Conservation (phyloP, 2,888 invertebrate genomes). For the Ferrisia virgata region DNA sequence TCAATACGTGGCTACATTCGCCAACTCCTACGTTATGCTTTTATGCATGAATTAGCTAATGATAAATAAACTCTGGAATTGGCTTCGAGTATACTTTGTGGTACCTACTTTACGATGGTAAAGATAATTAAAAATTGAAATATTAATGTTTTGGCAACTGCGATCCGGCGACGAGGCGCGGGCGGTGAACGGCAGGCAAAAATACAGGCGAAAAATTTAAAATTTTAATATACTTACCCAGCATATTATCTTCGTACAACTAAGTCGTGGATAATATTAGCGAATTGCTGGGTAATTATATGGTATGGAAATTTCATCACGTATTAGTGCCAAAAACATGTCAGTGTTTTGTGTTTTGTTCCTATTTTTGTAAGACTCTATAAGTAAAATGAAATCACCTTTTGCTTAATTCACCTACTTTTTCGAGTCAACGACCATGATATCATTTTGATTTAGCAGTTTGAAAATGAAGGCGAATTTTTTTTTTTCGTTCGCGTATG, state of each 20-base stretch:
- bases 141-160: slow-evolving; percentile 16
- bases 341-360: not conserved
- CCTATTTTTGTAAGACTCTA: not conserved
- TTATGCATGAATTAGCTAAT: slow-evolving; percentile 13
- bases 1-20: not conserved
- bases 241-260: too few relatives aligned
- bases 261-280: not conserved
- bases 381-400: not conserved
- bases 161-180: too few relatives aligned
- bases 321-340: not conserved
- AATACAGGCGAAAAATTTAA: not conserved
- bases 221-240: not conserved
- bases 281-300: not conserved
- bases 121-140: slow-evolving; percentile 28
- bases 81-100: not conserved
- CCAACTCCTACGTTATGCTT: not conserved
- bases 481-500: not conserved
- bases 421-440: not conserved
- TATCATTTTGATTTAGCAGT: not conserved
- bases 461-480: not conserved
- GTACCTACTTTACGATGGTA: not conserved
- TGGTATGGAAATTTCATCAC: slow-evolving; percentile 19
- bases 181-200: too few relatives aligned
- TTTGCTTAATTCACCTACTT: not conserved
- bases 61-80: not conserved